Percentiles rank a stretch among this genome's conserved stretches.
phyloP scores from a whole-genome alignment of 1,140 invertebrate species.

The Orussus abietinus region DNA sequence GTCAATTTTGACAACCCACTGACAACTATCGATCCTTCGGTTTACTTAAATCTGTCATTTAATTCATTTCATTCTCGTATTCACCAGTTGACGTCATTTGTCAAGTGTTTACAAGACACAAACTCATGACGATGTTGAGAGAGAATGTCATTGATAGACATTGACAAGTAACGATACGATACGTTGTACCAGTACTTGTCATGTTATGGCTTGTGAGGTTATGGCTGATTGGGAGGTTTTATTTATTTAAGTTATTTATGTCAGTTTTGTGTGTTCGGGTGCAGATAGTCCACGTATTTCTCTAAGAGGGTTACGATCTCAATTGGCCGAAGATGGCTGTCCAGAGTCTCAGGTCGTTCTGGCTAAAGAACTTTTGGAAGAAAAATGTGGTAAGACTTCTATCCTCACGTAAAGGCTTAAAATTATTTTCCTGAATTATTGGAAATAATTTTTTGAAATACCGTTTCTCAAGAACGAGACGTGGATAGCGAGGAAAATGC shows the following conservation, averaged over 20 bases:
- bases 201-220: no score
- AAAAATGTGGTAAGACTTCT: conserved; percentile 59
- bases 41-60: no score
- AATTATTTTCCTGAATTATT: conserved; percentile 10
- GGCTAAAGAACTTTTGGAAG: conserved; percentile 70
- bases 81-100: no score
- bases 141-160: no score
- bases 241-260: conserved; percentile 24
- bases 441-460: conserved; percentile 13
- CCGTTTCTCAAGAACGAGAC: conserved; percentile 51
- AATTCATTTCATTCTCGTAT: no score
- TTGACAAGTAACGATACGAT: no score
- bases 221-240: not conserved
- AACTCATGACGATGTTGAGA: no score
- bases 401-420: conserved; percentile 46
- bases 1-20: no score
- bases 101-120: no score
- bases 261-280: no score
- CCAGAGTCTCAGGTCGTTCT: conserved; percentile 76
- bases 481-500: conserved; percentile 62
- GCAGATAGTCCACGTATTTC: conserved; percentile 65
- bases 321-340: conserved; percentile 75
- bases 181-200: no score
- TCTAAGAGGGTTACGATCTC: conserved; percentile 63
- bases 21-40: no score